Percentiles rank a stretch among this genome's conserved stretches.
phyloP scores from a whole-genome alignment of 1,140 invertebrate species.

The Papilio dardanus region DNA sequence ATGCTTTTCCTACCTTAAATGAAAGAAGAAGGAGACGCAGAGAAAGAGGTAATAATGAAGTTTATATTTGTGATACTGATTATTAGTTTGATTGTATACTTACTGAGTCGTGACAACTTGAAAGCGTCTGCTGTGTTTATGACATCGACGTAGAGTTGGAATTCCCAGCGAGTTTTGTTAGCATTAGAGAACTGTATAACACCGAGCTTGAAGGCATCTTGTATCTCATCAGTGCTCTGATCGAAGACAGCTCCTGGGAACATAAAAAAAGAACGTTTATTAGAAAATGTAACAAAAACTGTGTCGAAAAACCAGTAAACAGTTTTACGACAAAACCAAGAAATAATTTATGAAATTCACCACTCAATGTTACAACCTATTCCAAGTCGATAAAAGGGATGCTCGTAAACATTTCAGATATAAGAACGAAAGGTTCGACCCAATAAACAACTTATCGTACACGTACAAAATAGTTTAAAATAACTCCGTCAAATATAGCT shows the following conservation, averaged over 20 bases:
- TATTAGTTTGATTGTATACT: constrained; percentile 82
- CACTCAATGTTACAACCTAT: constrained; percentile 36
- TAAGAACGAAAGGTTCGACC: constrained; percentile 22
- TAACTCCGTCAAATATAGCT: background rate
- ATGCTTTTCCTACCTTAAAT: no score
- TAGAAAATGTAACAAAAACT: constrained; percentile 20
- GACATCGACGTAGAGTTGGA: constrained; percentile 93
- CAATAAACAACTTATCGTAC: constrained; percentile 26
- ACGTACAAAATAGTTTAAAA: constrained; percentile 13
- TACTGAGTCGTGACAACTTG: constrained; percentile 93
- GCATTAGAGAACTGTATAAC: constrained; percentile 91
- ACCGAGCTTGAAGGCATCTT: constrained; percentile 93
- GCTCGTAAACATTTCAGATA: constrained; percentile 37
- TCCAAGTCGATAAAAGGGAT: constrained; percentile 37
- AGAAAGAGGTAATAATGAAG: no score
- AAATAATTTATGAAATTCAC: constrained; percentile 37
- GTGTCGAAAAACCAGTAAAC: constrained; percentile 25
- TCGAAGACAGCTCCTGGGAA: constrained; percentile 92
- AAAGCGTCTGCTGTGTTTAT: constrained; percentile 97
- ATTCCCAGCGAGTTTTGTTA: constrained; percentile 87
- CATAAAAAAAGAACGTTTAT: constrained; percentile 36
- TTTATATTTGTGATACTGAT: background rate
- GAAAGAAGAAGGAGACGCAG: no score
- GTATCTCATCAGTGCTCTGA: constrained; percentile 92
- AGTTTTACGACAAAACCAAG: constrained; percentile 29